Conservation (phyloP, 2,113 vertebrate species). For the Protobothrops flavoviridis region DNA sequence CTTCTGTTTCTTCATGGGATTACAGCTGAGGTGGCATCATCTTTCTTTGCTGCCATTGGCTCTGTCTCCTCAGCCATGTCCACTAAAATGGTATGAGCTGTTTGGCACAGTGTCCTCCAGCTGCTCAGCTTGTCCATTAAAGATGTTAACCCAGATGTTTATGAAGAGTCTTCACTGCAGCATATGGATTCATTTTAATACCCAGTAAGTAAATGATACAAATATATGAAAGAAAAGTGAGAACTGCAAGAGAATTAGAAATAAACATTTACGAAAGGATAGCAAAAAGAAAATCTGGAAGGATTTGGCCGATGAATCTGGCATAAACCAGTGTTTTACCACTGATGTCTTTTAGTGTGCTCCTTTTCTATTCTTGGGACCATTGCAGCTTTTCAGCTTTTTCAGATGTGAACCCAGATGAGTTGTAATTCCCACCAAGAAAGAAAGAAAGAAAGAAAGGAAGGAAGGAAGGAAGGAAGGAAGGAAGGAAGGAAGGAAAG, state of each 20-base stretch:
- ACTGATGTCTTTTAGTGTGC: background rate
- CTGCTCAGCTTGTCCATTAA: background rate
- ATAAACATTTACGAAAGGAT: background rate
- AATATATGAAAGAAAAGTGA: background rate
- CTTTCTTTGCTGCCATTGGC: background rate
- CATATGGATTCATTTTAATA: background rate
- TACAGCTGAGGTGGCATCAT: background rate
- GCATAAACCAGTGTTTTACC: background rate
- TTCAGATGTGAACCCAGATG: background rate
- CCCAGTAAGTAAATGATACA: background rate
- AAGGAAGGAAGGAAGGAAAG: too few species aligned
- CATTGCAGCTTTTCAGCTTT: background rate
- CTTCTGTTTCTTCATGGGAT: slow-evolving; percentile 1
- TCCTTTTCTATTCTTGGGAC: background rate
- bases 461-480: too few species aligned
- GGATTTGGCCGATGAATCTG: background rate
- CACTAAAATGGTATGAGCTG: background rate
- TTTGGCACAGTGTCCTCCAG: background rate
- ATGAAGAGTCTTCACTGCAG: background rate
- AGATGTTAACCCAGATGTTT: background rate
- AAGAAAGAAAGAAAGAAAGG: background rate
- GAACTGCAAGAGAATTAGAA: background rate
- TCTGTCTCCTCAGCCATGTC: background rate
- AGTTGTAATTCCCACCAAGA: background rate
- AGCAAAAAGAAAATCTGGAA: background rate